A percentile compares a stretch with the other conserved stretches of the same genome.
These are phyloP conservation scores for Drosophila robusta DNA, from an alignment of 2,888 invertebrate genomes.

Conservation along the genomic window DNA sequence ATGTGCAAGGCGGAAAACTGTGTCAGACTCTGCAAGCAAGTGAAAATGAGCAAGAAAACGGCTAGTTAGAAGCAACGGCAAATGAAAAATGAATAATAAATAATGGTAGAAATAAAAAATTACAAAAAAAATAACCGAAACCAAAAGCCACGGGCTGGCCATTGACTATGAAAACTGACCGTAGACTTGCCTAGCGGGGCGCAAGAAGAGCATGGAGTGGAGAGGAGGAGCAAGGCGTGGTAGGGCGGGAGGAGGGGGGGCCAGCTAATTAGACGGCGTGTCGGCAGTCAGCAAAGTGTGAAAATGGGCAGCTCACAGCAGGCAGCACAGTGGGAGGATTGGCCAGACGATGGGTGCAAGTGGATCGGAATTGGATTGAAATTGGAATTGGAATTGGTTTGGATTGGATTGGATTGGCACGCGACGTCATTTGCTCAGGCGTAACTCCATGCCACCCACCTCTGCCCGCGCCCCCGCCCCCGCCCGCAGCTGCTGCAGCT, in stretches of 20 bases:
- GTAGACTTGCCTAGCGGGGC: conserved; percentile 10
- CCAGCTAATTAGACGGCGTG: conserved; percentile 67
- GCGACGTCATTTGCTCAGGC: conserved; percentile 66
- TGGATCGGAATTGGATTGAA: conserved; percentile 36
- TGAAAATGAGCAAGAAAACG: conserved; percentile 61
- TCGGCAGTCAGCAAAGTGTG: conserved; percentile 67
- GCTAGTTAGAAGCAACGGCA: conserved; percentile 21
- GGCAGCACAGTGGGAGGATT: conserved; percentile 30
- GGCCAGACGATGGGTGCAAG: conserved; percentile 11
- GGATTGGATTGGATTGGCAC: conserved; percentile 58
- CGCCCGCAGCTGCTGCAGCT: neutral
- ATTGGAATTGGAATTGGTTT: conserved; percentile 32
- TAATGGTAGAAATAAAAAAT: conserved; percentile 7
- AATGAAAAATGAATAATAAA: conserved; percentile 45
- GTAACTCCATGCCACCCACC: conserved; percentile 29
- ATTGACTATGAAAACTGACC: conserved; percentile 57
- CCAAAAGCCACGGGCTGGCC: conserved; percentile 26
- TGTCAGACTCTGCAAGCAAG: conserved; percentile 45
- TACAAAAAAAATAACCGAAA: neutral
- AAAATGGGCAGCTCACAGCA: conserved; percentile 49
- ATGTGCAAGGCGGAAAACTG: conserved; percentile 41
- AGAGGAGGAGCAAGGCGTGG: neutral
- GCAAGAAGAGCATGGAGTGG: neutral
- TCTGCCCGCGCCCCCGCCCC: neutral
- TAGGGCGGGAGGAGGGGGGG: conserved; percentile 4